Evolutionary conservation across 2,113 vertebrate species (phyloP), one percentile per base, ranked within the genome.

Genomic region (Apteryx mantelli): DNA sequence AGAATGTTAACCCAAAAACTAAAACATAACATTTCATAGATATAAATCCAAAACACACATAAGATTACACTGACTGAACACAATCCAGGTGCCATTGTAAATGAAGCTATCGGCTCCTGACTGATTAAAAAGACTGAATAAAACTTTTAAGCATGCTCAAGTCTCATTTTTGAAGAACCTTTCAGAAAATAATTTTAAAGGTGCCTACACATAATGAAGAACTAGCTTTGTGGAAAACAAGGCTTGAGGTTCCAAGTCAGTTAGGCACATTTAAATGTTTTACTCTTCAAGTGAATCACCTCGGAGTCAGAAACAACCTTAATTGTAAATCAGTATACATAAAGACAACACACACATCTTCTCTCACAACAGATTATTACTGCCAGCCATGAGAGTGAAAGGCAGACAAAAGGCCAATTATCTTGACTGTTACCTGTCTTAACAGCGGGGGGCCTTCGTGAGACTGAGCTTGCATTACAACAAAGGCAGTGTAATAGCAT

Each of bases 31-130:
- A 86, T 73, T 71, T 84, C 34, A 48, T 52, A 94, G 75, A 70
- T 70, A 91, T 58, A 89, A 95, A 89, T 80, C 44, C 70, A 83
- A 88, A 91, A 93, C 88, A 78, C 70, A 17, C 34, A 66, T 11
- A 73, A 89, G 94, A 88, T 40, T 74, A 66, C 40, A 91, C 5
- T 36, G 36, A 91, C 5, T 36, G 36, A 90, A 53, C 68, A 68
- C 48, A 89, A 66, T 70, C 60, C 85, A 91, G 86, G 81, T 95
- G 69, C 94, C 77, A 48, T 78, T 94, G 74, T 38, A 92, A 92
- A 74, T 48, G 40, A 89, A 82, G 19, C 32, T 64, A 11, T 80
- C 66, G 48, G 52, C 70, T 92, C 63, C 68, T 82, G 38, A 81
- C 70, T 55, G 46, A 68, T 76, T 48, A 73, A 79, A 91, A 86